Evolutionary conservation across 2,113 vertebrate species (phyloP).

Genomic region (Neogale vison): DNA sequence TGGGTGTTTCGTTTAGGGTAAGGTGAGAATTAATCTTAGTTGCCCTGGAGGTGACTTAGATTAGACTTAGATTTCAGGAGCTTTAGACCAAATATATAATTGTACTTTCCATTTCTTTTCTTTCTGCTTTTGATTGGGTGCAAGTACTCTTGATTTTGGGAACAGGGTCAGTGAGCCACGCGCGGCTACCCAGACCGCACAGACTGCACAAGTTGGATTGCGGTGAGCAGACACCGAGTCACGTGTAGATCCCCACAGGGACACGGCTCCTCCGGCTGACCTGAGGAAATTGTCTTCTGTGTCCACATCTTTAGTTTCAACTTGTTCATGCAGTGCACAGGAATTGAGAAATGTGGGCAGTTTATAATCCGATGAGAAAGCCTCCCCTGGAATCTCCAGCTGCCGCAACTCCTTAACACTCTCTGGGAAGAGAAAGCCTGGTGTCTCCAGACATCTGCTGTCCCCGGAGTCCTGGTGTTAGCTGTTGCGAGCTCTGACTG

Average conservation of each 20-base stretch:
- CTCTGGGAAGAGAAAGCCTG: not conserved
- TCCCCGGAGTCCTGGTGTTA: not conserved
- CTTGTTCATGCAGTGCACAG: not conserved
- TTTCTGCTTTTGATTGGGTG: not conserved
- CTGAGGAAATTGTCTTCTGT: not conserved
- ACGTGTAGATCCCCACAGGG: not conserved
- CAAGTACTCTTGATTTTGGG: not conserved
- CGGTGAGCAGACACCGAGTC: not conserved
- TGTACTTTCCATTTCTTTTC: not conserved
- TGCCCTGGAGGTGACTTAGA: not conserved
- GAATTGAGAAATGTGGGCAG: not conserved
- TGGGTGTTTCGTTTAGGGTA: not conserved
- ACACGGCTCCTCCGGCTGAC: not conserved
- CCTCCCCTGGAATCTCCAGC: not conserved
- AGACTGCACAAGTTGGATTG: not conserved
- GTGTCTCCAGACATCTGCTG: not conserved
- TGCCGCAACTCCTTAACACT: not conserved
- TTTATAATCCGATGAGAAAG: not conserved
- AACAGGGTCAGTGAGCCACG: not conserved
- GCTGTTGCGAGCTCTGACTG: not conserved
- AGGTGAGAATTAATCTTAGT: not conserved
- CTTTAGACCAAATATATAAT: not conserved
- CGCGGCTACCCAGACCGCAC: not conserved
- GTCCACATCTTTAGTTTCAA: not conserved
- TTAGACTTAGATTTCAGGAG: not conserved